Base-by-base conservation (phyloP, 2,113 vertebrate genomes). In the Sinocyclocheilus maitianheensis region DNA sequence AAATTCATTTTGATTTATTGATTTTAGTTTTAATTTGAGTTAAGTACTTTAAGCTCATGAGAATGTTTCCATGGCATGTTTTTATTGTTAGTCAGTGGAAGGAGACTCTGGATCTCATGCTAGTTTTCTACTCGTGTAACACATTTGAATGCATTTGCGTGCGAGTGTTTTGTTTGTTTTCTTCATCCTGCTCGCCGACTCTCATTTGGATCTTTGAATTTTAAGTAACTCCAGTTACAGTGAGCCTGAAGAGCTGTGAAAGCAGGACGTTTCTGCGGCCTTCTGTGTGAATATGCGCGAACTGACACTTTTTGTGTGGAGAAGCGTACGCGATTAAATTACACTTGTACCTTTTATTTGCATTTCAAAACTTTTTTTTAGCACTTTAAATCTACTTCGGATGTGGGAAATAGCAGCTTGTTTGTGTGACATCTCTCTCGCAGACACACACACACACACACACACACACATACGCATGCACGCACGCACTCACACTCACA, bases 341-440 rank as follows among this genome's bases (percentile, higher is more conserved):
- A 48, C 79, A 65, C 60, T 65, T 26, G 14, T 12, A 65, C 14
- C 78, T 81, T 81, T 81, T 81, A 65, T 67, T 81, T 65, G 79
- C 79, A 48, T 81, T 81, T 81, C 40, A 48, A 48, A 48, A 48
- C 13, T 60, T 63, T 80, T 37, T 62, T 81, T 26, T 24, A 26
- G 60, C 78, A 46, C 78, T 43, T 81, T 16, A 79, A 79, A 79
- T 79, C 77, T 43, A 14, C 55, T 63, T 63, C 1, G 60, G 79
- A 65, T 48, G 79, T 65, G 24, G 79, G 60, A 65, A 67, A 48
- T 11, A 48, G n/a, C 14, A 63, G n/a, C 60, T 48, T 65, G 79
- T 81, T 81, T 48, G 40, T 67, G 40, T 48, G 60, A 20, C 60
- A 81, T 65, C 40, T 20, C 10, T 40, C n/a, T 48, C 13, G 5